phyloP scores from a whole-genome alignment of 1,140 invertebrate genomes.

The Calephelis virginiensis region DNA sequence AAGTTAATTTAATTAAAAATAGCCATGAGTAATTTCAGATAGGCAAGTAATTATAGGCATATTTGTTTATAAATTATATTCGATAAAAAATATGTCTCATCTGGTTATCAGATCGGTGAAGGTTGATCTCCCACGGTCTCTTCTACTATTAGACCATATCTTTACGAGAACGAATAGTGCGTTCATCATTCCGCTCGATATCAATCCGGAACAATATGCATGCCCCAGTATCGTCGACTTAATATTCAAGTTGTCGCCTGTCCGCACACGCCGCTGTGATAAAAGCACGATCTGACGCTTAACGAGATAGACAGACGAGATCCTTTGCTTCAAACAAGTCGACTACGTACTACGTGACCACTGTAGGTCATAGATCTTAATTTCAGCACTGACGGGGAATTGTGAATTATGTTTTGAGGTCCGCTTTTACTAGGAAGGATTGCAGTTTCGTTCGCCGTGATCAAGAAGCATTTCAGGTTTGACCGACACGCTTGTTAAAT shows the following conservation, averaged over 20 bases:
- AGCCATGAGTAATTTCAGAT: no score
- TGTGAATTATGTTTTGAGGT: slow-evolving; percentile 13
- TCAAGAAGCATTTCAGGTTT: no score
- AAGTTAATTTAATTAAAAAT: no score
- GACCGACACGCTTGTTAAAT: no score
- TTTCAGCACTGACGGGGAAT: slow-evolving; percentile 45
- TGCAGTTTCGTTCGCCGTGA: no score
- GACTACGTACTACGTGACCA: slow-evolving; percentile 64
- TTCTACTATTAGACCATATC: neutral
- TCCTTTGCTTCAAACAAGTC: slow-evolving; percentile 73
- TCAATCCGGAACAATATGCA: slow-evolving; percentile 61
- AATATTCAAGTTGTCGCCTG: slow-evolving; percentile 68
- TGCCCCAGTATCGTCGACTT: slow-evolving; percentile 63
- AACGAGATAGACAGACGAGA: slow-evolving; percentile 71
- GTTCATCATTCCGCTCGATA: slow-evolving; percentile 41
- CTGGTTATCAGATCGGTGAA: no score
- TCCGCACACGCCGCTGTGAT: slow-evolving; percentile 62
- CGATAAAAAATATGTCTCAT: no score
- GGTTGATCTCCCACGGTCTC: no score
- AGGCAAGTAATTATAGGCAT: no score
- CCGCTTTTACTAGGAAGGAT: neutral
- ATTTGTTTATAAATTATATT: no score
- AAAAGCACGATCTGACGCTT: slow-evolving; percentile 75
- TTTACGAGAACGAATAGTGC: slow-evolving; percentile 42
- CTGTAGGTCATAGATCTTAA: slow-evolving; percentile 61